These are phyloP conservation scores for Pontoporia blainvillei DNA, from an alignment of 2,113 vertebrate genomes.

Conservation along the genomic window DNA sequence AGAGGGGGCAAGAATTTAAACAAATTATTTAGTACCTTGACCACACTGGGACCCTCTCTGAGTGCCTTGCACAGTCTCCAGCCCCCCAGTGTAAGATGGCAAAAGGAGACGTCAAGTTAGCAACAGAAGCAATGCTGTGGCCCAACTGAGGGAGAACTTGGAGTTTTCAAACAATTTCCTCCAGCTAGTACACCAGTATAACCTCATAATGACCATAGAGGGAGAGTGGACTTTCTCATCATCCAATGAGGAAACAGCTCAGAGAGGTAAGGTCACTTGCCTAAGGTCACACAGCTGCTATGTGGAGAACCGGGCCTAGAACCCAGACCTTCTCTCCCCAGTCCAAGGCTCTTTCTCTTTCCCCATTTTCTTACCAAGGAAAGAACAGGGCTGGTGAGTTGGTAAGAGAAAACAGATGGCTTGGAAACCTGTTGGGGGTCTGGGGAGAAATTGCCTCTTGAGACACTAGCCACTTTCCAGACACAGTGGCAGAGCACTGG, in stretches of 20 bases:
- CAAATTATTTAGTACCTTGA: not conserved
- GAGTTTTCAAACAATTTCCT: not conserved
- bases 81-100: accelerated
- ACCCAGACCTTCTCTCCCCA: not conserved
- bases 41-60: not conserved
- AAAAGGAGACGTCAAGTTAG: not conserved
- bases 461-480: not conserved
- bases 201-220: not conserved
- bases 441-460: not conserved
- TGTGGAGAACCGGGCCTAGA: not conserved
- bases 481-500: not conserved
- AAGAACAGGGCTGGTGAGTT: not conserved
- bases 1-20: not conserved
- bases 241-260: not conserved
- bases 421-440: not conserved
- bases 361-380: not conserved
- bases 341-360: not conserved
- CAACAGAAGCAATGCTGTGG: not conserved
- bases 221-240: not conserved
- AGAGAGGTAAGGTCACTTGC: not conserved
- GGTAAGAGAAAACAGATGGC: not conserved
- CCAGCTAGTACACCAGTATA: no score
- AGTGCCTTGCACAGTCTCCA: not conserved
- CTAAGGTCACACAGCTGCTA: not conserved
- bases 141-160: not conserved